phyloP scores from a whole-genome alignment of 2,888 invertebrate species.

The Drosophila silvestris region DNA sequence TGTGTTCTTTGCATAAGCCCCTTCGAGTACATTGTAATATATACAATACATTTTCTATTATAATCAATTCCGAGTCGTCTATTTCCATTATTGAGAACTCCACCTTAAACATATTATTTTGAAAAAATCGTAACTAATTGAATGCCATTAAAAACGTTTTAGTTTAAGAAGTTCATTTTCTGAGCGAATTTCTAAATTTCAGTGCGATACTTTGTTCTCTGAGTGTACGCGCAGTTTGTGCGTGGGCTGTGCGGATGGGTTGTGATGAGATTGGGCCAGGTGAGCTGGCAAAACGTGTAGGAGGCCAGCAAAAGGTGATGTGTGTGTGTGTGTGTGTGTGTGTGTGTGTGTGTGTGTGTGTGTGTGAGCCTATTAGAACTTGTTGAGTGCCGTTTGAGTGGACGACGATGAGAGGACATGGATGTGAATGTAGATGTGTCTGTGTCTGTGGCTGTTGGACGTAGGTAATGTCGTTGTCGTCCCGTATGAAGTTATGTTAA shows the following conservation, averaged over 20 bases:
- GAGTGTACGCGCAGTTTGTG: constrained; percentile 26
- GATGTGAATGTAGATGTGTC: background rate
- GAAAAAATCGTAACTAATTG: background rate
- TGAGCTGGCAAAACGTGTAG: constrained; percentile 43
- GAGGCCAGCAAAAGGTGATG: constrained; percentile 33
- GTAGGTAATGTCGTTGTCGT: constrained; percentile 29
- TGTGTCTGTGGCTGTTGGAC: background rate
- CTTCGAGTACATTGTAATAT: no score
- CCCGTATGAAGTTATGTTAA: constrained; percentile 72
- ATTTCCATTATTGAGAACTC: background rate
- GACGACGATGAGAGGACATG: constrained; percentile 66
- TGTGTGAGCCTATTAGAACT: constrained; percentile 71
- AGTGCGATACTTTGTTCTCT: background rate
- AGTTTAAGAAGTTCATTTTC: background rate
- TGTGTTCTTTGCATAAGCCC: no score
- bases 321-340: background rate
- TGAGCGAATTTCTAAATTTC: background rate
- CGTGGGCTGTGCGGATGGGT: constrained; percentile 54
- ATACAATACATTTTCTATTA: no score
- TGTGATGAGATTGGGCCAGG: constrained; percentile 37
- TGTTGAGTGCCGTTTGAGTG: constrained; percentile 74
- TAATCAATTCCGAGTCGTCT: no score
- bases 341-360: constrained; percentile 10
- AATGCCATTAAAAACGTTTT: rapidly evolving
- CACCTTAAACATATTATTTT: background rate